Base-by-base conservation (phyloP, 2,113 vertebrate genomes). In the Ammospiza caudacuta region DNA sequence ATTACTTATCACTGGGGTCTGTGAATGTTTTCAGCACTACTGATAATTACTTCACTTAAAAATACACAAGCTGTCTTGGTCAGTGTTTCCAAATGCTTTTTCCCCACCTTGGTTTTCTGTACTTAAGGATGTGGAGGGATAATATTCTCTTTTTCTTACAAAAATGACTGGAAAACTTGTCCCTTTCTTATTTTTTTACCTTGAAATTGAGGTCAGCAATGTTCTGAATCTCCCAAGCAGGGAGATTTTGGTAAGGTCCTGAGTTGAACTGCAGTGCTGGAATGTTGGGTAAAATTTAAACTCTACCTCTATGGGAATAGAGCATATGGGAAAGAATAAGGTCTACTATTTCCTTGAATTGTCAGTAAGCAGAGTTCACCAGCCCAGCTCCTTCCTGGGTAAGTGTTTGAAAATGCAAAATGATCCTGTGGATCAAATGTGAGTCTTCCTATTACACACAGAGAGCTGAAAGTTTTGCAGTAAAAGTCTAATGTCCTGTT, bases 401-500 rank as follows among this genome's bases (percentile, higher is more conserved):
- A 44, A 88, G n/a, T 75, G 43, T 75, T 84, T 92, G 66, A 89
- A 92, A 94, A 90, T 49, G 79, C 89, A 91, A 87, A 96, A 95
- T 92, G 90, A 88, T 90, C 68, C 64, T 54, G 2, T 9, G 75
- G 76, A 80, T 96, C 68, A 93, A 92, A 92, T 66, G 47, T 87
- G 85, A 95, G 73, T 82, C 85, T 95, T 94, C 88, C 73, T 61
- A 37, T 90, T 90, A 75, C 2, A 2, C 57, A 10, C 27, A 43
- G 55, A 79, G 43, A 77, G 73, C 90, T 83, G 72, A 55, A 72
- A 77, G 39, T 83, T 83, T 88, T 87, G 78, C 85, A 77, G 78
- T 74, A 83, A 81, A 92, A 95, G 76, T 76, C 79, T 94, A 64
- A 89, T 41, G 61, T 82, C 79, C 83, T 96, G 93, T n/a, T 97